These are phyloP conservation scores for Strigamia crassipes DNA, from an alignment of 2,888 invertebrate genomes.

Conservation along the genomic window DNA sequence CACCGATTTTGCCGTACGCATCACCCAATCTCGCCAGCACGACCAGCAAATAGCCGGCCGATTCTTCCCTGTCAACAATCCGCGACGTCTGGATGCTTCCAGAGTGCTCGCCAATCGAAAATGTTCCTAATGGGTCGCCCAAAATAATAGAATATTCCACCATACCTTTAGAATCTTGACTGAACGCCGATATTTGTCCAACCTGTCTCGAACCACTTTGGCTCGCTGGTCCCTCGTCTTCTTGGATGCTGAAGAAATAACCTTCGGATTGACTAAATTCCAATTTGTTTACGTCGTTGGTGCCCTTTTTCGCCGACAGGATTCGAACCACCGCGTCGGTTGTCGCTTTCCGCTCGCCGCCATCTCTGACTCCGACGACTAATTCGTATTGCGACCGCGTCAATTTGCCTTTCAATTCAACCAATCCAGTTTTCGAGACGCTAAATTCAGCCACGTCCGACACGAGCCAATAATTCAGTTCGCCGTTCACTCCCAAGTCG, in stretches of 20 bases:
- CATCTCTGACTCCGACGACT: slow-evolving; percentile 74
- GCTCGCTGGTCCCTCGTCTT: slow-evolving; percentile 71
- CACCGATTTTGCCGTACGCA: slow-evolving; percentile 74
- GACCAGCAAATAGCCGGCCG: slow-evolving; percentile 74
- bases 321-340: slow-evolving; percentile 72
- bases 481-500: slow-evolving; percentile 87
- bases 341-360: slow-evolving; percentile 72
- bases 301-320: slow-evolving; percentile 57
- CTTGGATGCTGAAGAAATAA: slow-evolving; percentile 80
- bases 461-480: slow-evolving; percentile 68
- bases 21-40: slow-evolving; percentile 76
- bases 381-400: slow-evolving; percentile 53
- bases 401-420: slow-evolving; percentile 69
- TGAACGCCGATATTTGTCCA: slow-evolving; percentile 70
- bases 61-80: slow-evolving; percentile 82
- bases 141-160: slow-evolving; percentile 76
- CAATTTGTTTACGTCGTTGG: slow-evolving; percentile 68
- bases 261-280: slow-evolving; percentile 73
- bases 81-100: slow-evolving; percentile 79
- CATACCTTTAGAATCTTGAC: slow-evolving; percentile 58
- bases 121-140: slow-evolving; percentile 78
- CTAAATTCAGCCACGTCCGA: slow-evolving; percentile 80
- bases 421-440: slow-evolving; percentile 76
- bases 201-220: slow-evolving; percentile 72
- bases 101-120: slow-evolving; percentile 76